A percentile compares a stretch with the other conserved stretches of the same genome.
Conservation (phyloP, 2,797 vertebrate species). For the Pseudochromis fuscus region DNA sequence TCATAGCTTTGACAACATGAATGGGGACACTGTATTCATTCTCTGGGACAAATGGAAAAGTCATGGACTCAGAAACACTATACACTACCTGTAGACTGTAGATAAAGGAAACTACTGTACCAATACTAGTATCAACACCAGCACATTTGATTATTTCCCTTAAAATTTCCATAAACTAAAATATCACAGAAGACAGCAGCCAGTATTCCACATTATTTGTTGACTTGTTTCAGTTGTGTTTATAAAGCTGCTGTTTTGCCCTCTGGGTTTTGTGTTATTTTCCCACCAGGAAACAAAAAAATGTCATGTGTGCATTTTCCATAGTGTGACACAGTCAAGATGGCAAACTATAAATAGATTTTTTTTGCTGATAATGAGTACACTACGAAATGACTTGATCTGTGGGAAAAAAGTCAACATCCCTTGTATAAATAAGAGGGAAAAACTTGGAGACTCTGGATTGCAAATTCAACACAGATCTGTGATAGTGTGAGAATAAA, state of each 20-base stretch:
- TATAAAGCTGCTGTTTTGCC: neutral
- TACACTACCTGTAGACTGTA: no score
- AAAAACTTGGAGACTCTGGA: slow-evolving; percentile 6
- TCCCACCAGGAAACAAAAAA: neutral
- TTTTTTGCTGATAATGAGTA: neutral
- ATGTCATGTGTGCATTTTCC: neutral
- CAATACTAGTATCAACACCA: neutral
- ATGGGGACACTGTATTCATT: neutral
- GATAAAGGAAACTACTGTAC: slow-evolving; percentile 6
- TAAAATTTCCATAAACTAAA: slow-evolving; percentile 15
- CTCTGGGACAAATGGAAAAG: neutral
- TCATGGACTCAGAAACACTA: no score
- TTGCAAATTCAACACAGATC: slow-evolving; percentile 31
- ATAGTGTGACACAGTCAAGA: neutral
- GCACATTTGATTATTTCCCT: no score
- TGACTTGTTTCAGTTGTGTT: neutral
- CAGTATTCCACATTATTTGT: neutral
- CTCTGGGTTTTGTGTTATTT: slow-evolving; percentile 1
- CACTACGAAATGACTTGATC: neutral
- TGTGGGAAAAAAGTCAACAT: neutral
- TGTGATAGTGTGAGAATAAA: slow-evolving; percentile 26
- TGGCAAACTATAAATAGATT: neutral
- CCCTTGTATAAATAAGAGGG: neutral
- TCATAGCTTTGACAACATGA: neutral
- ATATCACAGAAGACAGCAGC: neutral